Percentiles rank a stretch among this genome's conserved stretches.
Conservation (phyloP, 2,113 vertebrate genomes). For the Pollimyrus isidori region DNA sequence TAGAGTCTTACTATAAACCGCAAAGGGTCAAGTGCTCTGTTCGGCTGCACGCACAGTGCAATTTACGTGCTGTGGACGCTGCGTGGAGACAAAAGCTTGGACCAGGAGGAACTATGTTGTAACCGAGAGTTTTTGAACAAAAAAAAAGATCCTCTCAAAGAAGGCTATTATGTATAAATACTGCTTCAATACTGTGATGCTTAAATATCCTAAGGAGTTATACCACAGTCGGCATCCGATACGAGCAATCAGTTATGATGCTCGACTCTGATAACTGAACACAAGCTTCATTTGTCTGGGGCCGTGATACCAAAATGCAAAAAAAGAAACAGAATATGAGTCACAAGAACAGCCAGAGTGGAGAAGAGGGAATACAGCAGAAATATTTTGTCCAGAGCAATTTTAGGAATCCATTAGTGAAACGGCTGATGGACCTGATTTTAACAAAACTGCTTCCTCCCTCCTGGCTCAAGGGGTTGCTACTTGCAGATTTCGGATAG, state of each 20-base stretch:
- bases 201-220: neutral
- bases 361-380: constrained; percentile 29
- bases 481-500: constrained; percentile 58
- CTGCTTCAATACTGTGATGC: neutral
- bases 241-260: neutral
- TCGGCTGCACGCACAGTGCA: neutral
- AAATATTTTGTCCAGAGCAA: constrained; percentile 26
- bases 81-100: neutral
- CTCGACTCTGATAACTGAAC: neutral
- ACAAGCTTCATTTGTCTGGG: neutral
- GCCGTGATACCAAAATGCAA: neutral
- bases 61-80: neutral
- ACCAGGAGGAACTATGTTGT: neutral
- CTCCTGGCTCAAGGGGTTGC: constrained; percentile 38
- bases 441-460: constrained; percentile 51
- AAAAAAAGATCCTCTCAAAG: neutral
- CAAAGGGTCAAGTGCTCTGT: neutral
- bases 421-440: constrained; percentile 48
- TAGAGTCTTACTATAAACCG: neutral
- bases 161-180: neutral
- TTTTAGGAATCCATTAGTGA: constrained; percentile 51
- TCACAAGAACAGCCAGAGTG: constrained; percentile 21
- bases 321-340: neutral
- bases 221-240: neutral
- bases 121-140: neutral